Evolutionary conservation across 2,113 vertebrate genomes (phyloP).

Genomic region (Pelvicachromis taeniatus): DNA sequence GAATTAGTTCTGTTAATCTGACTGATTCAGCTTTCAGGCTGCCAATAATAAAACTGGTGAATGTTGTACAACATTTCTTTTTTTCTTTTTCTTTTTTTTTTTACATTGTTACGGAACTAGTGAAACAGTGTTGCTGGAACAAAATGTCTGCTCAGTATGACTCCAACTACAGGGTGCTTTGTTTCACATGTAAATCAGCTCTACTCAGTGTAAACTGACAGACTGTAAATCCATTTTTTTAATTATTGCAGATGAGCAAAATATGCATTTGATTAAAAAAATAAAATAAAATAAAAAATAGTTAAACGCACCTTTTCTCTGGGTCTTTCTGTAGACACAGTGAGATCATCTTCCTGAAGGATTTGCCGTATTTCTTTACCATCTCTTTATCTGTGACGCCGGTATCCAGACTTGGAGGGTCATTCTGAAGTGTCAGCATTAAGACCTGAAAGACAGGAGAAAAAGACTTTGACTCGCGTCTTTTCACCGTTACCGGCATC

Average conservation of each 20-base stretch:
- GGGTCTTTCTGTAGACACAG: slow-evolving; percentile 96
- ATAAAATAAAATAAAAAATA: not conserved
- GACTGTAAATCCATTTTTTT: not conserved
- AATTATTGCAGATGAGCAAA: not conserved
- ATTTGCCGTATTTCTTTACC: slow-evolving; percentile 98
- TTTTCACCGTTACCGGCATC: not conserved
- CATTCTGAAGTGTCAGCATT: slow-evolving; percentile 98
- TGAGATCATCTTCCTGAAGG: slow-evolving; percentile 98
- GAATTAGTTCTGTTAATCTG: not conserved
- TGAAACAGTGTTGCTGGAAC: not conserved
- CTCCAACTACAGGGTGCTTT: not conserved
- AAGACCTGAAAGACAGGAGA: slow-evolving; percentile 80
- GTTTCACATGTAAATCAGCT: not conserved
- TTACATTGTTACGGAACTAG: not conserved
- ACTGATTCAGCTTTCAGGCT: not conserved
- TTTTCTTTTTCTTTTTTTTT: no score
- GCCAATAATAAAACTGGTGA: not conserved
- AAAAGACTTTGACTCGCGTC: not conserved
- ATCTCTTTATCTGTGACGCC: slow-evolving; percentile 96
- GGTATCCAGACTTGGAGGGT: slow-evolving; percentile 91
- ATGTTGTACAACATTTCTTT: not conserved
- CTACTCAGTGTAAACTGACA: not conserved
- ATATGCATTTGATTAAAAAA: not conserved
- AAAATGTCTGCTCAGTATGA: not conserved
- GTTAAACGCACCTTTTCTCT: slow-evolving; percentile 87